phyloP scores from a whole-genome alignment of 2,113 vertebrate species.

The Brachionichthys hirsutus region DNA sequence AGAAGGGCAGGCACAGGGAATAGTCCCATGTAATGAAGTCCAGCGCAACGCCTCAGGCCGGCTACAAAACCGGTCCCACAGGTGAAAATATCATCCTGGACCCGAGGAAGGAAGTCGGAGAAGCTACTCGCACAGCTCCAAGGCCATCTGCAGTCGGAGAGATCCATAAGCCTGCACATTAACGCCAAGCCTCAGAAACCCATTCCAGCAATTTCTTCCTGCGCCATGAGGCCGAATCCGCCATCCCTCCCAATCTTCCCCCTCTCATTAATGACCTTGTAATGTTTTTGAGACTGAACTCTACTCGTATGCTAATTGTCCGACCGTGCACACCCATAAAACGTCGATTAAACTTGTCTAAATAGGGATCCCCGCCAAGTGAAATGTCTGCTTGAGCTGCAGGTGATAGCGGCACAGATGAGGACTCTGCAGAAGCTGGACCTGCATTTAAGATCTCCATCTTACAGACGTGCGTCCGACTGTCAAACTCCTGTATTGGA shows the following conservation, averaged over 20 bases:
- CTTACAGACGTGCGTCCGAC: no score
- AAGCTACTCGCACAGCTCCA: no score
- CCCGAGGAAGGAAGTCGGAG: no score
- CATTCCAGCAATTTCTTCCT: background rate
- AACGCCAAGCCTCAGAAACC: background rate
- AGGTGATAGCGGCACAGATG: no score
- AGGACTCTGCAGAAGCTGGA: no score
- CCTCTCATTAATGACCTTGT: background rate
- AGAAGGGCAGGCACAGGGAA: no score
- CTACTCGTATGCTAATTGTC: conserved; percentile 1
- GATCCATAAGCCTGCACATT: background rate
- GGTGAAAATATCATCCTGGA: no score
- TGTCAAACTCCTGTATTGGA: no score
- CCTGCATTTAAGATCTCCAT: no score
- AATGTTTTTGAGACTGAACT: background rate
- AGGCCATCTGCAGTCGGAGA: background rate
- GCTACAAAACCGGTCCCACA: no score
- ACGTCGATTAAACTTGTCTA: background rate
- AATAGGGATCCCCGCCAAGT: background rate
- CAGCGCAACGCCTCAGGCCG: no score
- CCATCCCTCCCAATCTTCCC: background rate
- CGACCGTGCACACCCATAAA: background rate
- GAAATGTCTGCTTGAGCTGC: background rate
- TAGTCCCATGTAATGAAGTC: no score
- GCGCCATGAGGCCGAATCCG: background rate